phyloP scores from a whole-genome alignment of 2,888 invertebrate species.

The Steinernema hermaphroditum region DNA sequence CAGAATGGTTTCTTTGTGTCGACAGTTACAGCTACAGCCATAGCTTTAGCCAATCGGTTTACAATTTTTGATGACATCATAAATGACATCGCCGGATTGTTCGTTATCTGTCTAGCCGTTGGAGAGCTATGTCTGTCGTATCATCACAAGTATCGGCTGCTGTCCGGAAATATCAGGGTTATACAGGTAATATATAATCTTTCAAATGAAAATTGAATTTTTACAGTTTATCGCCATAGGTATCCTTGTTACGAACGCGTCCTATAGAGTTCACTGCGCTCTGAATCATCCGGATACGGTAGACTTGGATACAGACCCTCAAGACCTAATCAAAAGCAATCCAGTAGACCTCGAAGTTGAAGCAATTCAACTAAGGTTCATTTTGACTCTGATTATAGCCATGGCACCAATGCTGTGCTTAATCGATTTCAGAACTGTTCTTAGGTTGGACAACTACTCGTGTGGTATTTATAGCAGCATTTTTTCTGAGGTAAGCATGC shows the following conservation, averaged over 20 bases:
- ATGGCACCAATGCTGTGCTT: neutral
- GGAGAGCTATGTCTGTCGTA: neutral
- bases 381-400: neutral
- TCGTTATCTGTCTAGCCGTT: neutral
- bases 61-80: too few species aligned
- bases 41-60: too few species aligned
- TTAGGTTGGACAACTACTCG: neutral
- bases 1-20: too few species aligned
- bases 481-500: neutral
- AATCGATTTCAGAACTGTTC: neutral
- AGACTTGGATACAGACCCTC: neutral
- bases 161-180: neutral
- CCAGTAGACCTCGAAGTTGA: neutral
- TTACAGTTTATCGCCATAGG: neutral
- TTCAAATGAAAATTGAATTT: neutral
- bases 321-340: neutral
- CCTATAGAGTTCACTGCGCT: neutral
- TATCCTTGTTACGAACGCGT: neutral
- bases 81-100: neutral
- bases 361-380: neutral
- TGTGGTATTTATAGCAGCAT: neutral
- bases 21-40: too few species aligned
- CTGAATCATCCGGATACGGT: neutral
- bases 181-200: neutral
- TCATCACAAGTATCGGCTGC: neutral